Evolutionary conservation across 2,888 invertebrate species (phyloP), one percentile per base, ranked within the genome.

Genomic region (Conistra vaccinii): DNA sequence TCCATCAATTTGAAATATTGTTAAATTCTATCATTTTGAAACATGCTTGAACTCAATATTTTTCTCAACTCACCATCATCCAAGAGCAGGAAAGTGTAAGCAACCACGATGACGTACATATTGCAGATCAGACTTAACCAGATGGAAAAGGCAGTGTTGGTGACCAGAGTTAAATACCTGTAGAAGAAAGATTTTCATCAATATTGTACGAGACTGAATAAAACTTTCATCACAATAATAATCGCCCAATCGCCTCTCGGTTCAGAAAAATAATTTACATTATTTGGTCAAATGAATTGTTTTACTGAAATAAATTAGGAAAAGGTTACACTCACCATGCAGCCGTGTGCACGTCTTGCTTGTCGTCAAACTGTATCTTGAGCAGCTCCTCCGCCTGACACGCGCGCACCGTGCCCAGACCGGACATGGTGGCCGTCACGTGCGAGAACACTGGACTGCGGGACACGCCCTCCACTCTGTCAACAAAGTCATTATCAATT

Each of bases 361-460:
- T 97, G 26, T 93, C 93, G 87, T 98, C 98, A 87, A 98, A 98
- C 89, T 98, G 97, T 39, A 55, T 23, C 53, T 68, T 68, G 45
- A 98, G 97, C 93, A 97, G 96, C 6, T 96, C 92, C 92, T 98
- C 97, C 0, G 97, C 98, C 51, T 96, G 94, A 82, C 97, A 97
- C 7, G 98, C 97, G 80, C 99, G 96, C 78, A 99, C 98, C 1
- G 98, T 98, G 39, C 97, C 95, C 61, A 99, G 94, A 1, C 99
- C 99, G 78, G 97, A 96, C 90, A 99, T 95, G 0, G 98, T 97
- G 12, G 98, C 97, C 65, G 98, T 97, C 72, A 98, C 97, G 92
- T 98, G 98, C 0, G 98, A 98, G 93, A 98, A 98, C 9, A 99
- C 98, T 0, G 99, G 99, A 89, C 98, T 98, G 81, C 98, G 97